phyloP scores from a whole-genome alignment of 2,113 vertebrate genomes.

The Parotia lawesii region DNA sequence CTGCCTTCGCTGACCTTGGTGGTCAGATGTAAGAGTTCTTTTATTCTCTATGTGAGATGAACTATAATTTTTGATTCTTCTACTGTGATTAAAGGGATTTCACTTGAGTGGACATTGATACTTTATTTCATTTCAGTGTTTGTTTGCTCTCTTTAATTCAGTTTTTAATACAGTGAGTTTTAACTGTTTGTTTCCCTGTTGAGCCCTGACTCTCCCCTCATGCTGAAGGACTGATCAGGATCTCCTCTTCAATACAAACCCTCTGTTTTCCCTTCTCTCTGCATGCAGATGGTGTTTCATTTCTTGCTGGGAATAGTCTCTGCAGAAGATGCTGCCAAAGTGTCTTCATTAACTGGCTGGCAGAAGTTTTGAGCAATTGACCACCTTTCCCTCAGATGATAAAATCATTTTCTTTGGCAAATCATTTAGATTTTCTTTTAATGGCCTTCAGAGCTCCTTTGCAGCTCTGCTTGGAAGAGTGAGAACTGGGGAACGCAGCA shows the following conservation, averaged over 20 bases:
- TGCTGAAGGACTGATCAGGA: neutral
- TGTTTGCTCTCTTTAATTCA: neutral
- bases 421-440: neutral
- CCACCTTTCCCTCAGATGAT: neutral
- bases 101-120: neutral
- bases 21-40: neutral
- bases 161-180: neutral
- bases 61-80: neutral
- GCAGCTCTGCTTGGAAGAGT: neutral
- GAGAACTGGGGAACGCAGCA: neutral
- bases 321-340: neutral
- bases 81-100: neutral
- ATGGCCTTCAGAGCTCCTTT: neutral
- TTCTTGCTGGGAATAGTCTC: neutral
- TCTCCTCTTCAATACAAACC: neutral
- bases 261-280: neutral
- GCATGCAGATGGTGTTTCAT: neutral
- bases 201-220: neutral
- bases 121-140: neutral
- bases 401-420: neutral
- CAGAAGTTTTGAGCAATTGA: neutral
- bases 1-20: neutral
- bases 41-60: neutral
- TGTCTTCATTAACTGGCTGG: neutral
- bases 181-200: neutral